Conservation (phyloP, 2,797 vertebrate species). For the Tiaroga cobitis region DNA sequence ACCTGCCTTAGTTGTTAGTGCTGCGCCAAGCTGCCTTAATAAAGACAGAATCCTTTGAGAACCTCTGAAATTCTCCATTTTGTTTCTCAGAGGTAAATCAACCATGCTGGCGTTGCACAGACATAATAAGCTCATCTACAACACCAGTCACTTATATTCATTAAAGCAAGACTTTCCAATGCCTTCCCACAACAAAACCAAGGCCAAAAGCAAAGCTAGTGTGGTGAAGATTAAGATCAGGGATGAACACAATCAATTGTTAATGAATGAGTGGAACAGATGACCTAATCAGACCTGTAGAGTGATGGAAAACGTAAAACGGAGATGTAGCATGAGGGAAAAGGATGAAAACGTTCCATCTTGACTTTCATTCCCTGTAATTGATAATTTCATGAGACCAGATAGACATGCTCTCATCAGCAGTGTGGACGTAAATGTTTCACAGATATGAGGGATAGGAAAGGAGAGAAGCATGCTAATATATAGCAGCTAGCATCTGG, state of each 20-base stretch:
- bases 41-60: background rate
- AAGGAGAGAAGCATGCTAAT: constrained; percentile 26
- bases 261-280: constrained; percentile 42
- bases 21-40: background rate
- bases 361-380: constrained; percentile 10
- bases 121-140: background rate
- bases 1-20: background rate
- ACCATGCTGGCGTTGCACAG: background rate
- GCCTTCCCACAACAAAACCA: constrained; percentile 16
- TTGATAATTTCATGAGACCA: background rate
- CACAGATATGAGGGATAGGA: background rate
- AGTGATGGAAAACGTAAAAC: background rate
- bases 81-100: constrained; percentile 4
- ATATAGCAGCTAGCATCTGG: constrained; percentile 25
- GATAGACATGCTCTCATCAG: constrained; percentile 5
- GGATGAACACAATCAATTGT: constrained; percentile 35
- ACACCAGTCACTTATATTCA: constrained; percentile 44
- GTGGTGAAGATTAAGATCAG: constrained; percentile 27
- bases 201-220: constrained; percentile 5
- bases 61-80: constrained; percentile 2
- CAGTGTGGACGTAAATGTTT: constrained; percentile 20
- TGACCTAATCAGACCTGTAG: constrained; percentile 16
- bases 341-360: background rate
- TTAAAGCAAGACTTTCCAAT: constrained; percentile 33
- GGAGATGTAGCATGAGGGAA: background rate